These are phyloP conservation scores for Falco concolor DNA, from an alignment of 2,797 vertebrate genomes.

Conservation along the genomic window DNA sequence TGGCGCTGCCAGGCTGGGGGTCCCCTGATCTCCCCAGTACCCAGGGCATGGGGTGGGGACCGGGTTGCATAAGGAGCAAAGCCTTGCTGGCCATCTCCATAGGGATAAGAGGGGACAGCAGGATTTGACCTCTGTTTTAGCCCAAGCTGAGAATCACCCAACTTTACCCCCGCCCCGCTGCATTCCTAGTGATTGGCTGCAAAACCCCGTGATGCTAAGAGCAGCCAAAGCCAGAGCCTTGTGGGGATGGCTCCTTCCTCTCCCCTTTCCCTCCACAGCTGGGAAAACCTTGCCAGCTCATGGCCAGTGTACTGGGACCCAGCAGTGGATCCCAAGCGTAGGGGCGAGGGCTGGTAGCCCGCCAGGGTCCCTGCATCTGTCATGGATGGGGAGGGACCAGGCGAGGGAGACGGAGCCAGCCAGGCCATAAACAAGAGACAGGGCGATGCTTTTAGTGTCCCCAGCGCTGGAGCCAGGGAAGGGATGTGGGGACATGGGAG, in stretches of 20 bases:
- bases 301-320: not conserved
- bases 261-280: not conserved
- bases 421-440: not conserved
- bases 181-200: not conserved
- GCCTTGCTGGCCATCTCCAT: fast-evolving
- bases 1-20: not conserved
- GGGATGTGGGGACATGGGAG: not conserved
- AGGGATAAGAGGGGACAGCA: not conserved
- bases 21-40: fast-evolving
- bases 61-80: not conserved
- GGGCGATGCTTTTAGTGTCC: fast-evolving
- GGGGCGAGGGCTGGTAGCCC: not conserved
- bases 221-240: not conserved
- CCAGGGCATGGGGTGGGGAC: fast-evolving
- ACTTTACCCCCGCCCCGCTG: not conserved
- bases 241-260: fast-evolving
- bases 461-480: fast-evolving
- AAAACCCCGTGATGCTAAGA: not conserved
- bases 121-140: not conserved
- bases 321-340: fast-evolving
- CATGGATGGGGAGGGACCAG: not conserved
- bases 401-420: fast-evolving
- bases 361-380: not conserved
- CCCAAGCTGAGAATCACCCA: not conserved
- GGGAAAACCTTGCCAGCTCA: not conserved